Evolutionary conservation across 2,113 vertebrate species (phyloP).

Genomic region (Thamnaconus septentrionalis): DNA sequence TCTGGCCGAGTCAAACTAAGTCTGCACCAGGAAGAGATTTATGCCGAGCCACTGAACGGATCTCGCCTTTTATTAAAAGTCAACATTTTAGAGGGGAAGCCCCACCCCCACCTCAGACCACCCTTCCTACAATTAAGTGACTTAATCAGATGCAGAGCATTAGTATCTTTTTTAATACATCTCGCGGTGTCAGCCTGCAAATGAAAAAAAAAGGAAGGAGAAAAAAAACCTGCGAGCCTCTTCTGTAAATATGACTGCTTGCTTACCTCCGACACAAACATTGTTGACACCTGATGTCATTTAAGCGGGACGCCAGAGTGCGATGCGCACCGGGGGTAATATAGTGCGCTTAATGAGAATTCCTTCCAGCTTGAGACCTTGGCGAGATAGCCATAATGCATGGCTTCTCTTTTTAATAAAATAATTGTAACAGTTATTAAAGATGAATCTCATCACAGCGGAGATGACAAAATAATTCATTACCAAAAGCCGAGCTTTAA

Average conservation of each 20-base stretch:
- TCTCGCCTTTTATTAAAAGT: conserved; percentile 71
- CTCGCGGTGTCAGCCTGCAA: conserved; percentile 65
- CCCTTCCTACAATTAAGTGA: conserved; percentile 27
- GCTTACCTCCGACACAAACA: conserved; percentile 76
- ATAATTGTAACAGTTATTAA: conserved; percentile 84
- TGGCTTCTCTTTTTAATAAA: conserved; percentile 79
- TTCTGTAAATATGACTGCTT: conserved; percentile 78
- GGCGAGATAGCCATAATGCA: conserved; percentile 76
- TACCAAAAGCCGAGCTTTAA: conserved; percentile 79
- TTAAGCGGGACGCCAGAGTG: conserved; percentile 73
- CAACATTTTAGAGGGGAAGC: conserved; percentile 61
- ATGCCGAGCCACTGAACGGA: conserved; percentile 45
- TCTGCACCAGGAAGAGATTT: conserved; percentile 38
- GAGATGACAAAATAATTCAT: conserved; percentile 83
- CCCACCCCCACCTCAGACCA: conserved; percentile 1
- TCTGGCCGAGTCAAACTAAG: conserved; percentile 42
- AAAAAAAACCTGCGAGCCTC: conserved; percentile 32
- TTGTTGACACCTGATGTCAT: conserved; percentile 82
- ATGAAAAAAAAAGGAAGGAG: conserved; percentile 47
- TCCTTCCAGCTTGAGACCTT: conserved; percentile 72
- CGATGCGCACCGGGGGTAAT: conserved; percentile 75
- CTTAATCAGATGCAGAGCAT: conserved; percentile 71
- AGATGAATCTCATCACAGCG: conserved; percentile 81
- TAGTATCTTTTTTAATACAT: conserved; percentile 77
- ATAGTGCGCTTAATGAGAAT: conserved; percentile 81